These are phyloP conservation scores for Sitta carolinensis DNA, from an alignment of 2,797 vertebrate genomes.

Conservation along the genomic window DNA sequence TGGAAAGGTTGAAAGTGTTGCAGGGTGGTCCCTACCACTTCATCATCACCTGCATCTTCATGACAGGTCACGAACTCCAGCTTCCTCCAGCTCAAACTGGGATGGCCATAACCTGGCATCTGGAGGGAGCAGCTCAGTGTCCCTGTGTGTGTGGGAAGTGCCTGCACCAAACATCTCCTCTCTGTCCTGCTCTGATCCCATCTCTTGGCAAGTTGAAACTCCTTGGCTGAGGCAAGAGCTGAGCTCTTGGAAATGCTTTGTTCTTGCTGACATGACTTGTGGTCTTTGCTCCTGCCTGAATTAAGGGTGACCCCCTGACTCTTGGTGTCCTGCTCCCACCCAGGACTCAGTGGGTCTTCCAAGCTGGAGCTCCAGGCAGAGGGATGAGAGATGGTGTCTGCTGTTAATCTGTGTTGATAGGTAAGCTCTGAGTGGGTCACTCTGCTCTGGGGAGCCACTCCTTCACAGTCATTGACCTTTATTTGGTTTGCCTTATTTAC, in stretches of 20 bases:
- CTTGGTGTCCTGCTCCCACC: background rate
- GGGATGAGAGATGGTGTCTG: background rate
- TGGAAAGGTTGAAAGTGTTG: background rate
- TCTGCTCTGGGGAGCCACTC: background rate
- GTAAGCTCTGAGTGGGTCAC: background rate
- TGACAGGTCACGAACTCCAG: background rate
- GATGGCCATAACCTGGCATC: background rate
- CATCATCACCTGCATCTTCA: background rate
- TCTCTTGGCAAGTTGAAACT: background rate
- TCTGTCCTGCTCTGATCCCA: background rate
- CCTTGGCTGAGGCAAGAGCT: background rate
- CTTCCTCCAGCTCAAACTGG: background rate
- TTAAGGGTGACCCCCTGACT: background rate
- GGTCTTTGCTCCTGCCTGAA: background rate
- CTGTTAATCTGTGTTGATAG: background rate
- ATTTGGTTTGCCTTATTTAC: slow-evolving; percentile 51
- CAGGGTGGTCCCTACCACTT: background rate
- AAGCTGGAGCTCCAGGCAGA: background rate
- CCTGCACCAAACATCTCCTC: background rate
- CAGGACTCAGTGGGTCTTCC: background rate
- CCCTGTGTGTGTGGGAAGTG: background rate
- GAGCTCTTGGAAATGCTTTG: background rate
- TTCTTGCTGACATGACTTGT: background rate
- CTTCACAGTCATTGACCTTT: slow-evolving; percentile 21
- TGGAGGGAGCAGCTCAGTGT: background rate